Percentiles rank a stretch among this genome's conserved stretches.
phyloP scores from a whole-genome alignment of 2,888 invertebrate species.

The Campoplex capitator region DNA sequence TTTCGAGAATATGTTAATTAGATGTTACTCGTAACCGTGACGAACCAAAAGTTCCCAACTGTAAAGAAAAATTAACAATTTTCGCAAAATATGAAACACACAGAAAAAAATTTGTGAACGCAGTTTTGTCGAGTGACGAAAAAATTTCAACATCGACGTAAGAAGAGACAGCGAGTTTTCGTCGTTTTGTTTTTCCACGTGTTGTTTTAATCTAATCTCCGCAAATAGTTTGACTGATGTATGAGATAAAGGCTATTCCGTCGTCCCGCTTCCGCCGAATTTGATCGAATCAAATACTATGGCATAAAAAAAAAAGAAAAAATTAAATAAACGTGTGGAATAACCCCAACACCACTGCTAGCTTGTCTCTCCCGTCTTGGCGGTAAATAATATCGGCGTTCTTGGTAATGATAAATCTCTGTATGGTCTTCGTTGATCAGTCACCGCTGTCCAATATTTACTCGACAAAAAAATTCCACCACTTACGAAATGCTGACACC shows the following conservation, averaged over 20 bases:
- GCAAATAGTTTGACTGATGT: not conserved
- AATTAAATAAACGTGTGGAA: not conserved
- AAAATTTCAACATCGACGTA: not conserved
- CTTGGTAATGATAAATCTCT: not conserved
- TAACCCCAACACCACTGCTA: not conserved
- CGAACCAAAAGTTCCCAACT: not conserved
- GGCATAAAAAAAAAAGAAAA: not conserved
- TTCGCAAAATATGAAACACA: not conserved
- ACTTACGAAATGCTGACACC: not conserved
- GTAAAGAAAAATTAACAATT: not conserved
- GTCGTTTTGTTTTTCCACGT: not conserved
- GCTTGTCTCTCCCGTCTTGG: not conserved
- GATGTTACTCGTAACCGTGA: not conserved
- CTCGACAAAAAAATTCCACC: not conserved
- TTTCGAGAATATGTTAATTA: not conserved
- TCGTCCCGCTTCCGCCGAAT: not conserved
- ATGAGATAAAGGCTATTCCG: not conserved
- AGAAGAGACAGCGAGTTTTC: not conserved
- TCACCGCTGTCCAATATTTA: conserved; percentile 2
- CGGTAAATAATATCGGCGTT: not conserved
- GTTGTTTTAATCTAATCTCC: not conserved
- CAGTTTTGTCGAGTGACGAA: not conserved
- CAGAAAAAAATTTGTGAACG: not conserved
- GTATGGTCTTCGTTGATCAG: not conserved
- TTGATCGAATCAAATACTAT: not conserved